Percentiles rank a stretch among this genome's conserved stretches.
These are phyloP conservation scores for Cecropterus lyciades DNA, from an alignment of 1,140 invertebrate genomes.

Conservation along the genomic window DNA sequence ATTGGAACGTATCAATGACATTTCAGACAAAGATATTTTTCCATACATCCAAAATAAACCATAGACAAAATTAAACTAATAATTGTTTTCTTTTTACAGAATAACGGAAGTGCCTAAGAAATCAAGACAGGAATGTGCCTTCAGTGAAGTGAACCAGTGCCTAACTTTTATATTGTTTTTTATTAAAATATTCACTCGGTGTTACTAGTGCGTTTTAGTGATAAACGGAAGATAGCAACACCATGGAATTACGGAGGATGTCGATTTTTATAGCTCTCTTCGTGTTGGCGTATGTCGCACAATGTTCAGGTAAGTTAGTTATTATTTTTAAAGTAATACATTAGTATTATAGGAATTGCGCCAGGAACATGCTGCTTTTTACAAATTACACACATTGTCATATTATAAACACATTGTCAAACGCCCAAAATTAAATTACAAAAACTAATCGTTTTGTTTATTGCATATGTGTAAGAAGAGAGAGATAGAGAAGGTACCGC, in stretches of 20 bases:
- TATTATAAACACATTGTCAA: no score
- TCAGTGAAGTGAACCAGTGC: constrained; percentile 63
- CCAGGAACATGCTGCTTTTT: no score
- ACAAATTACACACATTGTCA: no score
- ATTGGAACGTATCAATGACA: constrained; percentile 10
- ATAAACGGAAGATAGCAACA: constrained; percentile 43
- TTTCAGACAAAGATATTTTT: constrained; percentile 2
- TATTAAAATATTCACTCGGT: constrained; percentile 27
- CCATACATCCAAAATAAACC: not conserved
- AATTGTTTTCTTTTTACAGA: constrained; percentile 54
- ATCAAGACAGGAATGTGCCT: constrained; percentile 67
- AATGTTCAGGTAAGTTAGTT: constrained; percentile 62
- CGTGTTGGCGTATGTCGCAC: constrained; percentile 53
- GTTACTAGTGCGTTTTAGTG: constrained; percentile 48
- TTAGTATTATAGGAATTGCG: no score
- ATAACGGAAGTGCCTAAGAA: constrained; percentile 63
- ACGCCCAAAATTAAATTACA: no score
- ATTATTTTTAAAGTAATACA: no score
- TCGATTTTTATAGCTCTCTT: constrained; percentile 56
- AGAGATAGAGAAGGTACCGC: no score
- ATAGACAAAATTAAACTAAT: constrained; percentile 13
- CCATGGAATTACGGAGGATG: constrained; percentile 65
- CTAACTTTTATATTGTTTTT: constrained; percentile 44
- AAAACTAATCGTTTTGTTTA: no score
- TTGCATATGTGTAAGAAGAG: no score